These are phyloP conservation scores for Aradophagus sp. DNA, from an alignment of 1,140 invertebrate genomes.

Conservation along the genomic window DNA sequence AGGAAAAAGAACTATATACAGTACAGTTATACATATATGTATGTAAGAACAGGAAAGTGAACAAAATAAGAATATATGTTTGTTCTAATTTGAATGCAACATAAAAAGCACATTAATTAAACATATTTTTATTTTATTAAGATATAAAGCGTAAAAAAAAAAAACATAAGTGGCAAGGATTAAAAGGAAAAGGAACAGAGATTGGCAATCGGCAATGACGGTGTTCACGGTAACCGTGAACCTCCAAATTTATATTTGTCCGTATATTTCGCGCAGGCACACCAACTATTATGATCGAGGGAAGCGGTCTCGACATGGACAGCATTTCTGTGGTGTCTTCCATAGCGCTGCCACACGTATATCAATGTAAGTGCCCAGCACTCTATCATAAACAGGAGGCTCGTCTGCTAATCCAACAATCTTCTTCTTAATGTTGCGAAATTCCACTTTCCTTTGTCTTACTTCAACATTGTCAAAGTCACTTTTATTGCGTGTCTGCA, in stretches of 20 bases:
- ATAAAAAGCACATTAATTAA: too few relatives aligned
- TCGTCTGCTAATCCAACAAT: constrained; percentile 24
- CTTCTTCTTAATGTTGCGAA: constrained; percentile 18
- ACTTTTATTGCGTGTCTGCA: constrained; percentile 34
- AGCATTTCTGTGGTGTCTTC: constrained; percentile 84
- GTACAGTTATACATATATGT: too few relatives aligned
- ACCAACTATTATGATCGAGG: constrained; percentile 80
- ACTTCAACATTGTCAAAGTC: constrained; percentile 10
- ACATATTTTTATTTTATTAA: too few relatives aligned
- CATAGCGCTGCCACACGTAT: constrained; percentile 83
- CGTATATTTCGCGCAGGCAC: constrained; percentile 75
- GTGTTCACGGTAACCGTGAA: too few relatives aligned
- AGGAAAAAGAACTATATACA: background rate
- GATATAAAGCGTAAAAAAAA: too few relatives aligned
- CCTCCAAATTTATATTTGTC: constrained; percentile 43
- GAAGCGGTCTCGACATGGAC: constrained; percentile 82
- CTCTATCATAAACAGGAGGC: constrained; percentile 32
- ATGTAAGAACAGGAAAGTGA: too few relatives aligned
- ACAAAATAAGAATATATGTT: too few relatives aligned
- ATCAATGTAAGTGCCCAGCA: constrained; percentile 82
- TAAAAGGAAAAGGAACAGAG: too few relatives aligned
- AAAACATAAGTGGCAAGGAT: too few relatives aligned
- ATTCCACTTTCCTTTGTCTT: constrained; percentile 12
- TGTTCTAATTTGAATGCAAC: too few relatives aligned
- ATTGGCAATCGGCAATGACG: too few relatives aligned